These are phyloP conservation scores for Aythya baeri DNA, from an alignment of 2,113 vertebrate species.

Conservation along the genomic window DNA sequence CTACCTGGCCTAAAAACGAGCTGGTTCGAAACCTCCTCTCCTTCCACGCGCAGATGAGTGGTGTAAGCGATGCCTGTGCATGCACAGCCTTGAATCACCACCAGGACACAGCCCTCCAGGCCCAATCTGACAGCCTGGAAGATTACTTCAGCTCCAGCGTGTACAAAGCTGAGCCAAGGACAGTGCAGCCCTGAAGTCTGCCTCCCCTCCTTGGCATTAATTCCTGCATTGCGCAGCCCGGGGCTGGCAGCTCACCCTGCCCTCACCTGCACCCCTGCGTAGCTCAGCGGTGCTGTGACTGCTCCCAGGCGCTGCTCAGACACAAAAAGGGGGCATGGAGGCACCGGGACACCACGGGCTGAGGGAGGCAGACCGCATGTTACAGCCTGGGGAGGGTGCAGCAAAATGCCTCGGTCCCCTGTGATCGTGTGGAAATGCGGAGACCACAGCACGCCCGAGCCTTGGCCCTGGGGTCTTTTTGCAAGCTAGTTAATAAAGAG, in stretches of 20 bases:
- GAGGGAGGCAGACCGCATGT: not conserved
- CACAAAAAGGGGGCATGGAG: not conserved
- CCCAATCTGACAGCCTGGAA: not conserved
- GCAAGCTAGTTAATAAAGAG: conserved; percentile 5
- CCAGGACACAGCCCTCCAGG: not conserved
- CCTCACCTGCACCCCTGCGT: not conserved
- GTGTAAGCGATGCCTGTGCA: not conserved
- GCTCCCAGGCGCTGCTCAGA: rapidly evolving
- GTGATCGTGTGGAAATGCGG: rapidly evolving
- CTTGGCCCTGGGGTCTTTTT: not conserved
- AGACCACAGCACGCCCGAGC: not conserved
- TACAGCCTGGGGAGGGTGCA: rapidly evolving
- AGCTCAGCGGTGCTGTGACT: rapidly evolving
- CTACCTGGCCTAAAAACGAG: rapidly evolving
- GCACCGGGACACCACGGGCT: not conserved
- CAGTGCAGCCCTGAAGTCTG: not conserved
- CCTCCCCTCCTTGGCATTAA: rapidly evolving
- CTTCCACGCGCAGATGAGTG: rapidly evolving
- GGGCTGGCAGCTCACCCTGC: not conserved
- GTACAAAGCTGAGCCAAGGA: rapidly evolving
- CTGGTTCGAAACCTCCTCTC: not conserved
- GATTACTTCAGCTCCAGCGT: not conserved
- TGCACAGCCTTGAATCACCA: not conserved
- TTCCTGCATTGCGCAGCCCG: rapidly evolving
- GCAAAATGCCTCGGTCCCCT: rapidly evolving